Percentiles rank a stretch among this genome's conserved stretches.
Conservation (phyloP, 2,888 invertebrate genomes). For the Holacanthella duospinosa region DNA sequence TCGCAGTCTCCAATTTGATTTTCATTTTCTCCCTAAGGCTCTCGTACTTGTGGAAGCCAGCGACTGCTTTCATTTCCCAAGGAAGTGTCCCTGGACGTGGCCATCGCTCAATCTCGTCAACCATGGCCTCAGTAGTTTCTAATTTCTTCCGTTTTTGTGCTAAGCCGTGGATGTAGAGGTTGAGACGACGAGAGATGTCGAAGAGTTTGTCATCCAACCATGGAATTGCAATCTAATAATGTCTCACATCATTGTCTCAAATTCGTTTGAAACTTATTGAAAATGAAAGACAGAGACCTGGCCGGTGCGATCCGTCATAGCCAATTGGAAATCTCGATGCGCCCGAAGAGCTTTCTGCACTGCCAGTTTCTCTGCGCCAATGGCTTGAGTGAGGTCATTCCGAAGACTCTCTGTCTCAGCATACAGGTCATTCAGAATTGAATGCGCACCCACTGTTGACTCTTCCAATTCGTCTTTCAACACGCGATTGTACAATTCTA, state of each 20-base stretch:
- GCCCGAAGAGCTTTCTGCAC: slow-evolving; percentile 35
- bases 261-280: not conserved
- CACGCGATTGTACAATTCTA: slow-evolving; percentile 32
- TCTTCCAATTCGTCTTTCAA: slow-evolving; percentile 33
- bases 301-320: slow-evolving; percentile 24
- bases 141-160: slow-evolving; percentile 26
- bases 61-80: slow-evolving; percentile 29
- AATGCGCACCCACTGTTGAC: slow-evolving; percentile 26
- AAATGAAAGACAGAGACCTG: not conserved
- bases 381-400: slow-evolving; percentile 26
- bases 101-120: slow-evolving; percentile 29
- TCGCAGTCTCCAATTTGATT: slow-evolving; percentile 32
- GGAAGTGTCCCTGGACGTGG: slow-evolving; percentile 31
- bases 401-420: slow-evolving; percentile 30
- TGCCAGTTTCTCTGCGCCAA: slow-evolving; percentile 30
- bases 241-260: no score
- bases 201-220: slow-evolving; percentile 37
- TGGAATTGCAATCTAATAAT: slow-evolving; percentile 27
- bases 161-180: slow-evolving; percentile 28
- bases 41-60: slow-evolving; percentile 22
- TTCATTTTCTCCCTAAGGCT: slow-evolving; percentile 27
- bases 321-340: slow-evolving; percentile 34
- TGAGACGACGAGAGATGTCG: slow-evolving; percentile 32
- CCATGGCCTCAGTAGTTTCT: slow-evolving; percentile 31
- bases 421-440: slow-evolving; percentile 29